Evolutionary conservation across 1,140 invertebrate species (phyloP).

Genomic region (Ceratitis capitata): DNA sequence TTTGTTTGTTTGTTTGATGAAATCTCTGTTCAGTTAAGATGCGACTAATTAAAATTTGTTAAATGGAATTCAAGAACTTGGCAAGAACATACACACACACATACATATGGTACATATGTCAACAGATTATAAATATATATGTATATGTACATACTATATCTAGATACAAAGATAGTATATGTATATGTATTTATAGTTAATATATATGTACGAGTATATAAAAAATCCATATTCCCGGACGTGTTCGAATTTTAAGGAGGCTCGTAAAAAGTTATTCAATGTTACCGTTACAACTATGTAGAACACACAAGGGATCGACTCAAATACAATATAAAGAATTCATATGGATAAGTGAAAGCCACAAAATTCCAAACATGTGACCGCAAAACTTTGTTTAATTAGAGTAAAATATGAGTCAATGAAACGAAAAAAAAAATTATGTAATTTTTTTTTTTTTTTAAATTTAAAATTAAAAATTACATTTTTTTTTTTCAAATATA

Average conservation of each 20-base stretch:
- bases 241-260: not conserved
- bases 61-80: not conserved
- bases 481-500: too few species aligned
- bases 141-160: not conserved
- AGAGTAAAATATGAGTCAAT: not conserved
- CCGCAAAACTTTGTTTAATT: not conserved
- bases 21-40: not conserved
- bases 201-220: not conserved
- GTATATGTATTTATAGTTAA: too few species aligned
- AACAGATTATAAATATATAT: too few species aligned
- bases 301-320: not conserved
- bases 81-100: not conserved
- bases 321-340: not conserved
- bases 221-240: not conserved
- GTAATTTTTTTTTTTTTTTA: too few species aligned
- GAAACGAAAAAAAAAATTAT: too few species aligned
- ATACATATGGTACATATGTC: too few species aligned
- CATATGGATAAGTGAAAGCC: not conserved
- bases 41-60: slow-evolving; percentile 21
- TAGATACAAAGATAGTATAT: too few species aligned
- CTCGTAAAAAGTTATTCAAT: not conserved
- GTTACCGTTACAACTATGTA: not conserved
- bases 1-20: slow-evolving; percentile 24
- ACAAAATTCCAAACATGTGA: not conserved
- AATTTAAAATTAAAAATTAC: too few species aligned